These are phyloP conservation scores for Agrochola lychnidis DNA, from an alignment of 2,888 invertebrate genomes.

Conservation along the genomic window DNA sequence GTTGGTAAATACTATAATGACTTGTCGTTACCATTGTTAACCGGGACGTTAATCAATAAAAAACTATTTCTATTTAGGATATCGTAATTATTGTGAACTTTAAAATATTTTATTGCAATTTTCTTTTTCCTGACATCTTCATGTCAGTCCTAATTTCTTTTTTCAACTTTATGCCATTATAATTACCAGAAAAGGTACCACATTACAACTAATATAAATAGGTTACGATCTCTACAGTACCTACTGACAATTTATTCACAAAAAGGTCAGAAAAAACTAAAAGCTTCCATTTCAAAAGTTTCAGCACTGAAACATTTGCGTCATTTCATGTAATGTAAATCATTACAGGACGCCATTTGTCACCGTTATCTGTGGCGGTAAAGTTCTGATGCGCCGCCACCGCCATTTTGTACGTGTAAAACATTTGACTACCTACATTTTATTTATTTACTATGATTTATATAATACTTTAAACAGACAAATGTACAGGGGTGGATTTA, in stretches of 20 bases:
- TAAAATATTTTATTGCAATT: too few species aligned
- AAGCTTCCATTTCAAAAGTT: conserved; percentile 21
- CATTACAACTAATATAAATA: too few species aligned
- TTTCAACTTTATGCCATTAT: too few species aligned
- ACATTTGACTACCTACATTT: not conserved
- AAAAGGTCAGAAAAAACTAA: not conserved
- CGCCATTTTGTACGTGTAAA: conserved; percentile 21
- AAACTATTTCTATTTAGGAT: too few species aligned
- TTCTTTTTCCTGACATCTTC: too few species aligned
- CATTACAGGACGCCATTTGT: conserved; percentile 52
- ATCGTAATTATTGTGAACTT: too few species aligned
- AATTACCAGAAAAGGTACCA: too few species aligned
- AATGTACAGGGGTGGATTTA: not conserved
- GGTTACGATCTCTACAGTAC: too few species aligned
- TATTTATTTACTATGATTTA: not conserved
- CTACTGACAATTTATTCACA: not conserved
- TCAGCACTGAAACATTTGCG: conserved; percentile 22
- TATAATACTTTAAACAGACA: not conserved
- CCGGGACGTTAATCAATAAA: too few species aligned
- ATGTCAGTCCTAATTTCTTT: too few species aligned
- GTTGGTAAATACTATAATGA: too few species aligned
- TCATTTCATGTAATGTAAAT: conserved; percentile 51
- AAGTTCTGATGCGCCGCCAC: conserved; percentile 20
- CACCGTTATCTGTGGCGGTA: conserved; percentile 51
- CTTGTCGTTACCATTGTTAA: too few species aligned